Conservation (phyloP, 1,140 invertebrate genomes). For the Leguminivora glycinivorella region DNA sequence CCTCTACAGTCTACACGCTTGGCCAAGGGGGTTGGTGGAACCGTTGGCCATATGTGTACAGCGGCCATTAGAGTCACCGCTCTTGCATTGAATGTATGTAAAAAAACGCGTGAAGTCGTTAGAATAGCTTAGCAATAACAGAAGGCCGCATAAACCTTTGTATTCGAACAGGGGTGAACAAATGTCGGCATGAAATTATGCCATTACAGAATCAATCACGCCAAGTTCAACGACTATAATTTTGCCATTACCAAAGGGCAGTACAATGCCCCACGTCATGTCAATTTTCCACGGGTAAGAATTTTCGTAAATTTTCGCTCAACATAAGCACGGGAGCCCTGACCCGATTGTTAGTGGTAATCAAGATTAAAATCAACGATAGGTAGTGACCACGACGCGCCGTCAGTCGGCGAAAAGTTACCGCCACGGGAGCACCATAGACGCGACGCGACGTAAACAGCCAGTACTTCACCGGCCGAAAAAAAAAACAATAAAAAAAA, state of each 20-base stretch:
- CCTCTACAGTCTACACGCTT: no score
- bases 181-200: background rate
- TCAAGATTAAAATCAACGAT: constrained; percentile 71
- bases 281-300: constrained; percentile 37
- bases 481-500: constrained; percentile 30
- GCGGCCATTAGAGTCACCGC: no score
- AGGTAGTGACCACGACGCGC: constrained; percentile 58
- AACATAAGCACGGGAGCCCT: constrained; percentile 52
- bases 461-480: constrained; percentile 30
- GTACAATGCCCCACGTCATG: background rate
- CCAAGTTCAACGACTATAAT: background rate
- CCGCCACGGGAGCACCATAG: constrained; percentile 51
- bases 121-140: background rate
- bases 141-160: background rate
- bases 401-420: constrained; percentile 60
- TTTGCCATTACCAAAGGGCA: constrained; percentile 14
- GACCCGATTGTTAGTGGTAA: constrained; percentile 61
- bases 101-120: no score
- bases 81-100: no score
- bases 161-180: background rate
- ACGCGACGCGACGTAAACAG: constrained; percentile 40
- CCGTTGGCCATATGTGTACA: no score
- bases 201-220: constrained; percentile 9
- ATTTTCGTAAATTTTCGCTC: constrained; percentile 38
- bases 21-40: no score